A percentile compares a stretch with the other conserved stretches of the same genome.
phyloP scores from a whole-genome alignment of 2,797 vertebrate species.

The Coregonus suidteri region DNA sequence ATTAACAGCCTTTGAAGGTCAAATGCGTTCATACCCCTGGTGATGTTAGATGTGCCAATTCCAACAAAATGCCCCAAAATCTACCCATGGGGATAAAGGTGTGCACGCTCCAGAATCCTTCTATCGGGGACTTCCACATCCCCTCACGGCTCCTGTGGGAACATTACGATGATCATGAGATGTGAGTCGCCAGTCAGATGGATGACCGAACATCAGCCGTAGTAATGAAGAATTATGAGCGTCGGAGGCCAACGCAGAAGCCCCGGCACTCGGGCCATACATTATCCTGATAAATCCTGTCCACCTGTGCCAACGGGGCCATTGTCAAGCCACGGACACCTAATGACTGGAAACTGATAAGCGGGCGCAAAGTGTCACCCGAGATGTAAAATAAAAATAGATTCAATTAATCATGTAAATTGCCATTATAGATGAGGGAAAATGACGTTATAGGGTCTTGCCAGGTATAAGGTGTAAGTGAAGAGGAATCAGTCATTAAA shows the following conservation, averaged over 20 bases:
- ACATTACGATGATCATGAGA: conserved; percentile 33
- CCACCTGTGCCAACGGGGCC: conserved; percentile 53
- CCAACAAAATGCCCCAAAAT: neutral
- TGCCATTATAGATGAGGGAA: conserved; percentile 62
- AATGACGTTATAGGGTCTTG: conserved; percentile 54
- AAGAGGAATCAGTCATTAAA: conserved; percentile 66
- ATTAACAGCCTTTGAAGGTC: neutral
- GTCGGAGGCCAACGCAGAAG: conserved; percentile 44
- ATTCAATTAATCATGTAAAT: conserved; percentile 74
- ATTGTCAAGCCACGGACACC: conserved; percentile 64
- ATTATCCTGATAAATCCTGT: conserved; percentile 70
- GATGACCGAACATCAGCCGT: conserved; percentile 34
- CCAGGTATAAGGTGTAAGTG: conserved; percentile 60
- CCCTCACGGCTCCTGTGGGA: conserved; percentile 7
- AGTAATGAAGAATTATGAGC: conserved; percentile 71
- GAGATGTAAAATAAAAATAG: conserved; percentile 76
- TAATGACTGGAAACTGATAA: conserved; percentile 77
- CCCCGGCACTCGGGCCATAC: conserved; percentile 56
- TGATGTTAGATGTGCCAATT: neutral
- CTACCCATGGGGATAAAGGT: neutral
- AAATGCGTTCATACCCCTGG: neutral
- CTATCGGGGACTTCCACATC: conserved; percentile 28
- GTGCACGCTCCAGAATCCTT: conserved; percentile 6
- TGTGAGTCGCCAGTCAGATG: conserved; percentile 38
- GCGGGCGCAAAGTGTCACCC: conserved; percentile 62